These are phyloP conservation scores for Melinaea marsaeus DNA, from an alignment of 2,888 invertebrate genomes.

Conservation along the genomic window DNA sequence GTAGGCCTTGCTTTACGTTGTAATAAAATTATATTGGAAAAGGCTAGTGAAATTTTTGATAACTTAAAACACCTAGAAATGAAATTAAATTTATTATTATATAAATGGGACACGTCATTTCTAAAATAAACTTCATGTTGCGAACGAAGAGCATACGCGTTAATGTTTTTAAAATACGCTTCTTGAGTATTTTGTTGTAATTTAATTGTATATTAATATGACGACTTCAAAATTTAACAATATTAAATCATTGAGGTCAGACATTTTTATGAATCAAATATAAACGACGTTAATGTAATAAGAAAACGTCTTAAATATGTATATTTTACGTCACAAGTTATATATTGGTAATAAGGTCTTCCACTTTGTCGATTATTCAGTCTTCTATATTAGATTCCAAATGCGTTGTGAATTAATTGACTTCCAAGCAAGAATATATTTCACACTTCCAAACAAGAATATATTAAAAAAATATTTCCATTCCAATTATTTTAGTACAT, in stretches of 20 bases:
- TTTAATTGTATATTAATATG: not conserved
- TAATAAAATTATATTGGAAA: constrained; percentile 69
- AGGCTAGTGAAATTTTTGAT: constrained; percentile 78
- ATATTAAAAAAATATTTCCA: too few relatives aligned
- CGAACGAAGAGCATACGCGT: not conserved
- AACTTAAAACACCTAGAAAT: constrained; percentile 72
- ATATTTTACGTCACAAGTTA: not conserved
- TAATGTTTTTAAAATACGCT: constrained; percentile 8
- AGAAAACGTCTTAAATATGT: not conserved
- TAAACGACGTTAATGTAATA: not conserved
- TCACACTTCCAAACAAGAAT: not conserved
- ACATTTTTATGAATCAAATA: too few relatives aligned
- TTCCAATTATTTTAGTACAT: too few relatives aligned
- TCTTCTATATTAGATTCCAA: constrained; percentile 23
- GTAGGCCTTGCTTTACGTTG: constrained; percentile 69
- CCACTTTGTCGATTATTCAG: constrained; percentile 32
- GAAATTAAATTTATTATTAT: constrained; percentile 65
- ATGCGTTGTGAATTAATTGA: constrained; percentile 34
- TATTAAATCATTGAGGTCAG: not conserved
- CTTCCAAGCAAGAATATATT: constrained; percentile 22
- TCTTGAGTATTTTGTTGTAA: too few relatives aligned
- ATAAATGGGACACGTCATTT: constrained; percentile 45
- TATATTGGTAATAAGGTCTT: constrained; percentile 29
- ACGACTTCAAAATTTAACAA: not conserved
- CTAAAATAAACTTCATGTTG: not conserved